Evolutionary conservation across 2,888 invertebrate species (phyloP), one percentile per base, ranked within the genome.

Genomic region (Pecten maximus): DNA sequence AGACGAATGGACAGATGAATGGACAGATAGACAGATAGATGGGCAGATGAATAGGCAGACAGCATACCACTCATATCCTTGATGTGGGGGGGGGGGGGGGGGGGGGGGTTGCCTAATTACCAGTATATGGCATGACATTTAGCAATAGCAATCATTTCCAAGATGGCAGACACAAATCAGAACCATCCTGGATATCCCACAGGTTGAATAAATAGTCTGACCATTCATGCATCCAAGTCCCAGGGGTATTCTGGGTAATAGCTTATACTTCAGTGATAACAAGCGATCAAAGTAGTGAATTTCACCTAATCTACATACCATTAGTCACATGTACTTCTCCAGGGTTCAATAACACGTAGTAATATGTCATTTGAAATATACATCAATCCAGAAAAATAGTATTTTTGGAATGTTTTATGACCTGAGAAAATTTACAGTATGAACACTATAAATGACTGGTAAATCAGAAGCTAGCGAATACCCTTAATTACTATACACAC

Each of bases 231-330:
- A 74, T 35, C 74, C 28, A 15, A 74, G 74, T 74, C 74, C 74
- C 35, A 23, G 35, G 74, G 28, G 74, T 28, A 35, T 74, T 23
- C 0, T 23, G 35, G 74, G 74, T 23, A 35, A 74, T 74, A 74
- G 74, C 10, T 35, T 74, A 35, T 28, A 74, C 74, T 74, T 35
- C 54, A 54, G 54, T 35, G 6, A 74, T 74, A 74, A 74, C 35
- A 74, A 10, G 35, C 35, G 28, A 74, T 74, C 74, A 74, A 74
- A 54, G 54, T 28, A 0, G n/a, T 0, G 35, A 74, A 74, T 28
- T 35, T 35, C 23, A 74, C 74, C 28, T 74, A 74, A 74, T 54
- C 54, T 54, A 54, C 54, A 74, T 74, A 74, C 28, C 74, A 74
- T 28, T 35, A 74, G 74, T 0, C 35, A 74, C 1, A 35, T 35